A percentile compares a stretch with the other conserved stretches of the same genome.
These are phyloP conservation scores for Ditylenchus weischeri DNA, from an alignment of 2,888 invertebrate species.

Conservation along the genomic window DNA sequence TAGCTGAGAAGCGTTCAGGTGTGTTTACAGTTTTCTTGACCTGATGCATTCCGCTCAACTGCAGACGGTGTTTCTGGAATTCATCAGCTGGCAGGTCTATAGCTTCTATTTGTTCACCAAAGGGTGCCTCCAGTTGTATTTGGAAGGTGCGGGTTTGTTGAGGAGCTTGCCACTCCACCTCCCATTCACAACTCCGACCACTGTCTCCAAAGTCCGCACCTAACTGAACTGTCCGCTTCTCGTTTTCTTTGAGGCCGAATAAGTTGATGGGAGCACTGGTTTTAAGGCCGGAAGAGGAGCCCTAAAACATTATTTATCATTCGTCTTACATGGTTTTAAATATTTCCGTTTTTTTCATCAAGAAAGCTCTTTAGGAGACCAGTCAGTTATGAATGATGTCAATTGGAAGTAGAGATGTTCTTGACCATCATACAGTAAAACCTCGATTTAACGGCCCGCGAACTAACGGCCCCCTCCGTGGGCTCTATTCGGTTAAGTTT, in stretches of 20 bases:
- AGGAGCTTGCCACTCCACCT: constrained; percentile 25
- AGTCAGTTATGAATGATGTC: too few species aligned
- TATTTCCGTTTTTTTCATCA: too few species aligned
- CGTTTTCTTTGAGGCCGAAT: constrained; percentile 25
- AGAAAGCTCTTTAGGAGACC: too few species aligned
- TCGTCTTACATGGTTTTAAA: too few species aligned
- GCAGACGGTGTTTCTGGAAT: constrained; percentile 28
- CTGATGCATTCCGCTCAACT: constrained; percentile 38
- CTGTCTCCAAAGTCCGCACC: constrained; percentile 42
- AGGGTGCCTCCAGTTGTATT: constrained; percentile 24
- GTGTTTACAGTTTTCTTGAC: constrained; percentile 15
- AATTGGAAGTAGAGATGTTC: too few species aligned
- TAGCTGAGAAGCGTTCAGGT: constrained; percentile 14
- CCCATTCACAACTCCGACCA: constrained; percentile 29
- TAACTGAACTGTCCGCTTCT: constrained; percentile 25
- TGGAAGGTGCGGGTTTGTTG: constrained; percentile 6
- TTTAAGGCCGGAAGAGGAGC: constrained; percentile 12
- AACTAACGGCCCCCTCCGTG: too few species aligned
- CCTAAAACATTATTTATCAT: too few species aligned
- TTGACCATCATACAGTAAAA: too few species aligned
- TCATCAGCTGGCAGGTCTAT: constrained; percentile 33
- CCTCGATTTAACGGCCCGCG: too few species aligned
- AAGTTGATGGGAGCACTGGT: constrained; percentile 33
- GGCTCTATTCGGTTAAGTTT: too few species aligned
- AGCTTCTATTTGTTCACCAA: constrained; percentile 38